phyloP scores from a whole-genome alignment of 1,140 invertebrate species.

The Melipona quadrifasciata region DNA sequence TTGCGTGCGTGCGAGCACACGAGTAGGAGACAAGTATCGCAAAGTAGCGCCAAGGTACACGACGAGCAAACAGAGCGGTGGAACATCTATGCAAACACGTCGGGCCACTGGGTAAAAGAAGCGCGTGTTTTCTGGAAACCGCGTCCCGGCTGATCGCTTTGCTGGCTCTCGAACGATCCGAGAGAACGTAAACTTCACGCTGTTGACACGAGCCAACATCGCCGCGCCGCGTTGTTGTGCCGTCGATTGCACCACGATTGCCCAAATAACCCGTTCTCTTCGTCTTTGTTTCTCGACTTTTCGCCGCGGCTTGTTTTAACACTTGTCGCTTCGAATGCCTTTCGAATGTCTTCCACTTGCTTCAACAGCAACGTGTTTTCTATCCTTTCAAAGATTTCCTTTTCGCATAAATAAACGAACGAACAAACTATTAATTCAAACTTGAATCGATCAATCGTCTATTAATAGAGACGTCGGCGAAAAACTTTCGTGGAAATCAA shows the following conservation, averaged over 20 bases:
- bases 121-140: slow-evolving; percentile 56
- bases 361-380: no score
- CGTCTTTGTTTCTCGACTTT: no score
- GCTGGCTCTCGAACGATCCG: slow-evolving; percentile 27
- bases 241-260: slow-evolving; percentile 33
- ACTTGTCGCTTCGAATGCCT: no score
- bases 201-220: slow-evolving; percentile 29
- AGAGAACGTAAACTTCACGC: background rate
- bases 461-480: background rate
- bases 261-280: slow-evolving; percentile 3
- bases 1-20: slow-evolving; percentile 36
- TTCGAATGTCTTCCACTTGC: no score
- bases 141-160: background rate
- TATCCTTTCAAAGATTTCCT: no score
- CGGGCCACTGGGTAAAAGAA: slow-evolving; percentile 52
- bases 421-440: no score
- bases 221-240: background rate
- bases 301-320: background rate
- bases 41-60: slow-evolving; percentile 49
- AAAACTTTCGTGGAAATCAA: background rate
- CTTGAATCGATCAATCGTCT: background rate
- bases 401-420: no score
- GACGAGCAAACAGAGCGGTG: slow-evolving; percentile 55
- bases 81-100: slow-evolving; percentile 64
- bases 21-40: slow-evolving; percentile 34